Conservation (phyloP, 2,797 vertebrate species). For the Cyprinella venusta region DNA sequence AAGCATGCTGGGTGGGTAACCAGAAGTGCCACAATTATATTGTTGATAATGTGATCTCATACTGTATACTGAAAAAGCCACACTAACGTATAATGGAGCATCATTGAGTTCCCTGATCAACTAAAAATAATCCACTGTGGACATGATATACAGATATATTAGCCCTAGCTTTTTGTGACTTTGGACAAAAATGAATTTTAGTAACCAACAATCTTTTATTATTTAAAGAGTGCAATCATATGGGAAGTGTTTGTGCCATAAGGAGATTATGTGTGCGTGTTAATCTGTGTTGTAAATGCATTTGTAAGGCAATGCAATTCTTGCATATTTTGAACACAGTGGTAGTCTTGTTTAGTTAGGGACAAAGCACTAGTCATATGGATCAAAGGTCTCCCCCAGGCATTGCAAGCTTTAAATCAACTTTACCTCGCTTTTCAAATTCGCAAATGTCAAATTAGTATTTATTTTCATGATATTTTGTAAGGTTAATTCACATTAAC, state of each 20-base stretch:
- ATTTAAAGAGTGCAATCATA: neutral
- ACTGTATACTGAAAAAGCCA: neutral
- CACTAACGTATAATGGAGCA: neutral
- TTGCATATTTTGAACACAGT: neutral
- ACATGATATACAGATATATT: neutral
- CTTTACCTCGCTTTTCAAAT: neutral
- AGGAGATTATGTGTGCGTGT: neutral
- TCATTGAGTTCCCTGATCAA: neutral
- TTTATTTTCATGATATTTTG: neutral
- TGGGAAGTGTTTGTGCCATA: neutral
- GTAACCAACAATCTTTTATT: neutral
- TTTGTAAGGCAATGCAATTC: neutral
- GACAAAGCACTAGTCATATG: conserved; percentile 11
- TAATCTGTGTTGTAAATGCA: neutral
- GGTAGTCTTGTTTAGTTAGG: neutral
- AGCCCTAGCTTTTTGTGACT: neutral
- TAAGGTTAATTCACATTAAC: neutral
- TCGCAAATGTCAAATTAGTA: neutral
- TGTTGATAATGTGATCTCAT: neutral
- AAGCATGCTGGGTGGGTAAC: neutral
- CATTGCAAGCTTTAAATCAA: neutral
- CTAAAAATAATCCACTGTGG: neutral
- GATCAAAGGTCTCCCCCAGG: neutral
- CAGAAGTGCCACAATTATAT: neutral
- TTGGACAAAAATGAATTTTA: neutral